Base-by-base conservation (phyloP, 2,888 invertebrate genomes). In the Sminthurides aquaticus region DNA sequence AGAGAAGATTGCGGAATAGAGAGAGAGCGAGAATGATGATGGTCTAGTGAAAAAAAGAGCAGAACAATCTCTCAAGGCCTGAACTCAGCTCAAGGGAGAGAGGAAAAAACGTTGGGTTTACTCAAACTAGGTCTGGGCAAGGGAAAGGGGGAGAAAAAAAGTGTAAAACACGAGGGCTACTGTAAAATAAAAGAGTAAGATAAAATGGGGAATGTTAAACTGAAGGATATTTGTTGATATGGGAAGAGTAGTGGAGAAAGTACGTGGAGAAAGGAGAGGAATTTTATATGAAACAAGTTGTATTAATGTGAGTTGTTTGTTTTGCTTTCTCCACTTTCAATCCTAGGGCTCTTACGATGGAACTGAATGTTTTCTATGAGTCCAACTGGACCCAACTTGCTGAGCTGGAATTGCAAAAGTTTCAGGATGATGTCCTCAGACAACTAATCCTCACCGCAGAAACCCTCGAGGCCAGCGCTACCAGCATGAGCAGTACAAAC, bases 381-480 rank as follows among this genome's bases (percentile, higher is more conserved):
- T 89, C 90, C 76, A 94, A 94, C 79, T 95, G 94, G 93, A 93
- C 92, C 20, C 84, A 87, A 71, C 79, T 90, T 69, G 92, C 92
- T 0, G 89, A 91, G n/a, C 85, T 87, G 72, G 90, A 91, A 79
- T 89, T 96, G 73, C 84, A 89, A 78, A 86, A 88, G 76, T 91
- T 91, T 77, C 90, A 93, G 80, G 86, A 87, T 49, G 74, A 74
- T 62, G 72, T 74, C 58, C 66, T 74, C 24, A 68, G 75, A 29
- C 79, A 78, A 71, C 78, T 79, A 69, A 71, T 69, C 49, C 73
- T 76, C 49, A 61, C 67, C 27, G 71, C 71, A 43, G 71, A 60
- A 43, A 25, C 60, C 73, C 3, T 60, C 65, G 59, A 22, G 81
- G 81, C 3, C 82, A 82, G 78, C 82, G 79, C 76, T 81, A 81